Percentiles rank a stretch among this genome's conserved stretches.
Conservation (phyloP, 2,113 vertebrate species). For the Megaleporinus macrocephalus region DNA sequence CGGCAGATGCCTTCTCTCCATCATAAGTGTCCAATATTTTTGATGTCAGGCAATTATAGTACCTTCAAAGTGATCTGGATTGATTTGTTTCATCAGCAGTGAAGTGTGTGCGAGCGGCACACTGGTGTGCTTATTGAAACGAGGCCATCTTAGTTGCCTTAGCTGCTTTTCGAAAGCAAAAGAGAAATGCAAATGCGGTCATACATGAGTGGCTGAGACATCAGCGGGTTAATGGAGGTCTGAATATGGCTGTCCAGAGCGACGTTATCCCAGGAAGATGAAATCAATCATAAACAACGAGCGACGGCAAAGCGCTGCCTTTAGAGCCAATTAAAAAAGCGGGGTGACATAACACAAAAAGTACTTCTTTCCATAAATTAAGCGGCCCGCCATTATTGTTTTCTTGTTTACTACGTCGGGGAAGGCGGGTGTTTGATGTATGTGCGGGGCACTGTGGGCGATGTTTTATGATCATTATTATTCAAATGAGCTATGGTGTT, state of each 20-base stretch:
- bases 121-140: conserved; percentile 49
- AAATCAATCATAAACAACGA: conserved; percentile 73
- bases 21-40: conserved; percentile 77
- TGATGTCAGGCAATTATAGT: conserved; percentile 77
- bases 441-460: conserved; percentile 70
- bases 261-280: conserved; percentile 61
- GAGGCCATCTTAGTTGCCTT: conserved; percentile 64
- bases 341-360: conserved; percentile 67
- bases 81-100: conserved; percentile 73
- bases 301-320: conserved; percentile 65
- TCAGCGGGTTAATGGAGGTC: conserved; percentile 63
- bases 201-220: conserved; percentile 61
- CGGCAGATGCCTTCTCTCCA: conserved; percentile 72
- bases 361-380: conserved; percentile 72
- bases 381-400: conserved; percentile 78
- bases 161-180: conserved; percentile 58
- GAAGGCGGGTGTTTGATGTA: conserved; percentile 78
- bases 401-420: conserved; percentile 78
- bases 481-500: conserved; percentile 81
- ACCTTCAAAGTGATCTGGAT: conserved; percentile 75
- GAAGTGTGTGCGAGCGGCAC: conserved; percentile 24
- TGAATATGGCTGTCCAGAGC: conserved; percentile 63
- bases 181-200: conserved; percentile 65
- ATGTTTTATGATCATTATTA: conserved; percentile 83
- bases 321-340: conserved; percentile 74